Conservation (phyloP, 2,797 vertebrate species). For the Xiphophorus birchmanni region DNA sequence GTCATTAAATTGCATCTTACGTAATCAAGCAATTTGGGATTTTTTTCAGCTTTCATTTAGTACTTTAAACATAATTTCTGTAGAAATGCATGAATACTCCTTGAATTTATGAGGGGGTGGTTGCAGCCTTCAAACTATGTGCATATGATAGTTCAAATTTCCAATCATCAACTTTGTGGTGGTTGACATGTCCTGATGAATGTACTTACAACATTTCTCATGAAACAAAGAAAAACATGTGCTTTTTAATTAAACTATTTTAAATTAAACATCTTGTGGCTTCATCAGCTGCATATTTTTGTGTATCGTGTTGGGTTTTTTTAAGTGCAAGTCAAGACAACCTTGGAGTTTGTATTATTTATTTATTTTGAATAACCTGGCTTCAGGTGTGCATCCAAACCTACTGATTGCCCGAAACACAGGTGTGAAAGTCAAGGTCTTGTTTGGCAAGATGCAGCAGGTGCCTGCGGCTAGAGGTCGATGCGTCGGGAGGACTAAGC, state of each 20-base stretch:
- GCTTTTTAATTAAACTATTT: background rate
- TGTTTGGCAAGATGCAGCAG: constrained; percentile 28
- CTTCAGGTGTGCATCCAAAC: constrained; percentile 16
- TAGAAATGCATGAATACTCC: background rate
- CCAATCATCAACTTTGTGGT: background rate
- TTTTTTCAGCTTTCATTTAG: background rate
- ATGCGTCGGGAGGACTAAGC: constrained; percentile 52
- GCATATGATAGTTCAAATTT: background rate
- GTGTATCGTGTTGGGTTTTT: constrained; percentile 1
- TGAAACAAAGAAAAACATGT: background rate
- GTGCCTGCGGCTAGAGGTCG: constrained; percentile 31
- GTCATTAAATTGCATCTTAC: background rate
- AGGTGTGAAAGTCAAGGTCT: constrained; percentile 29
- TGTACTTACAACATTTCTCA: background rate
- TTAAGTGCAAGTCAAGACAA: constrained; percentile 3
- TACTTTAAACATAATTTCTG: background rate
- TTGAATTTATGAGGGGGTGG: background rate
- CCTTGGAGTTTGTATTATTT: constrained; percentile 2
- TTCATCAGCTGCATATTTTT: background rate
- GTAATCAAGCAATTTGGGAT: background rate
- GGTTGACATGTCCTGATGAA: background rate
- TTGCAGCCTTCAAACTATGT: background rate
- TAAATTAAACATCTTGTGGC: background rate
- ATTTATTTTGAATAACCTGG: constrained; percentile 3
- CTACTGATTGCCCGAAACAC: constrained; percentile 16